Percentiles rank a stretch among this genome's conserved stretches.
Conservation (phyloP, 2,113 vertebrate genomes). For the Pleuronectes platessa region DNA sequence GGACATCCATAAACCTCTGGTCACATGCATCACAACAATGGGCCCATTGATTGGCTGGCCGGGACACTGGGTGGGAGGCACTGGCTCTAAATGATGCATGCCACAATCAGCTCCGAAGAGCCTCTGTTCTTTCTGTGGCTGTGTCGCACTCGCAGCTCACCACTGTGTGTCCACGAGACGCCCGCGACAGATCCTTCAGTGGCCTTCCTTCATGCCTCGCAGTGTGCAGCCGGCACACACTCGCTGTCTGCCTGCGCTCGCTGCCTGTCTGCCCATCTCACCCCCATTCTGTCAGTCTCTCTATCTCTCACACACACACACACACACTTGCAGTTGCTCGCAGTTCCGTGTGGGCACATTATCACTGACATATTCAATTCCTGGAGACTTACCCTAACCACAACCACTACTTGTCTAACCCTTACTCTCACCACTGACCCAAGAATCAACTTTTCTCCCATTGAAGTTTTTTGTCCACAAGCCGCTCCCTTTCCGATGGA, state of each 20-base stretch:
- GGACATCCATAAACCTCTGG: constrained; percentile 57
- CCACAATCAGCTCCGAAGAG: constrained; percentile 62
- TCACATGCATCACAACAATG: constrained; percentile 61
- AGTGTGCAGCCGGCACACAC: constrained; percentile 54
- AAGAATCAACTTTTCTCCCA: too few species aligned
- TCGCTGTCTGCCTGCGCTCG: constrained; percentile 38
- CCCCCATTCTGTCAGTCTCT: constrained; percentile 70
- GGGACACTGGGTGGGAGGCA: constrained; percentile 57
- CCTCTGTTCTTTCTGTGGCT: constrained; percentile 42
- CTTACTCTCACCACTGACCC: neutral
- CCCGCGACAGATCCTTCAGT: constrained; percentile 58
- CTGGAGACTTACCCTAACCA: neutral
- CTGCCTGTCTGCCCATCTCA: constrained; percentile 62
- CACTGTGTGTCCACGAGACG: constrained; percentile 54
- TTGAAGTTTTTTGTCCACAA: too few species aligned
- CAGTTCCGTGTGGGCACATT: too few species aligned
- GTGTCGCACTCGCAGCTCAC: constrained; percentile 28
- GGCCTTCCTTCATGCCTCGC: constrained; percentile 67
- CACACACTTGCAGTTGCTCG: neutral
- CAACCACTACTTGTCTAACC: neutral
- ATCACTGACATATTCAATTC: too few species aligned
- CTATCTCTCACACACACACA: constrained; percentile 5
- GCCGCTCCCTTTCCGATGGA: too few species aligned
- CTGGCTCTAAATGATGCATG: constrained; percentile 60
- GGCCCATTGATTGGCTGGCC: constrained; percentile 60